Conservation (phyloP, 2,113 vertebrate species). For the Hypanus sabinus region DNA sequence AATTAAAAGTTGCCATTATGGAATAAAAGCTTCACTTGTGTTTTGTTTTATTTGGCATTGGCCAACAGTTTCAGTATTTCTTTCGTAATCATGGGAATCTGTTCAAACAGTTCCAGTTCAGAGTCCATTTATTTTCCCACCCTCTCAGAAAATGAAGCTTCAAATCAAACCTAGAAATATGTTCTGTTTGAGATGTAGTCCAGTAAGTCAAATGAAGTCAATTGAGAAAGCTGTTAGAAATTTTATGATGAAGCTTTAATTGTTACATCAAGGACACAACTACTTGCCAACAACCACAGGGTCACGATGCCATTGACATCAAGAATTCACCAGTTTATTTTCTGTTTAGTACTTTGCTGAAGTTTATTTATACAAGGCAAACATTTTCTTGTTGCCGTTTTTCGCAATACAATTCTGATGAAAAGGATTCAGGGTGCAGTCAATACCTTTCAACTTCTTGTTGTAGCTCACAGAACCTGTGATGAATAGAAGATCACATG, state of each 20-base stretch:
- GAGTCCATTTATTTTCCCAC: neutral
- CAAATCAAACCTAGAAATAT: neutral
- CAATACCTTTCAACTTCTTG: neutral
- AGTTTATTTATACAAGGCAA: neutral
- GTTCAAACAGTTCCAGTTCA: neutral
- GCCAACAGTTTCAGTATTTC: neutral
- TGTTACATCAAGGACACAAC: neutral
- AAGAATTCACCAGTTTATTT: neutral
- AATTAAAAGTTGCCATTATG: neutral
- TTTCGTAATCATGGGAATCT: slow-evolving; percentile 14
- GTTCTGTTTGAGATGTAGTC: slow-evolving; percentile 8
- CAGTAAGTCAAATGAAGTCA: neutral
- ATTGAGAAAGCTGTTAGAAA: neutral
- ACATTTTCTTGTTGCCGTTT: slow-evolving; percentile 8
- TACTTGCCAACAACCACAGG: neutral
- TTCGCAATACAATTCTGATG: neutral
- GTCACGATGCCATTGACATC: neutral
- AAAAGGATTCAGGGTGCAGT: neutral
- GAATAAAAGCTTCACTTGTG: neutral
- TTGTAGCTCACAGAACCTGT: neutral
- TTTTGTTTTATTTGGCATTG: slow-evolving; percentile 2
- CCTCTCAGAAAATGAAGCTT: neutral
- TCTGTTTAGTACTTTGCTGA: neutral
- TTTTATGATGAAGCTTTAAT: neutral
- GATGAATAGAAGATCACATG: neutral